These are phyloP conservation scores for Sympetrum striolatum DNA, from an alignment of 2,888 invertebrate species.

Conservation along the genomic window DNA sequence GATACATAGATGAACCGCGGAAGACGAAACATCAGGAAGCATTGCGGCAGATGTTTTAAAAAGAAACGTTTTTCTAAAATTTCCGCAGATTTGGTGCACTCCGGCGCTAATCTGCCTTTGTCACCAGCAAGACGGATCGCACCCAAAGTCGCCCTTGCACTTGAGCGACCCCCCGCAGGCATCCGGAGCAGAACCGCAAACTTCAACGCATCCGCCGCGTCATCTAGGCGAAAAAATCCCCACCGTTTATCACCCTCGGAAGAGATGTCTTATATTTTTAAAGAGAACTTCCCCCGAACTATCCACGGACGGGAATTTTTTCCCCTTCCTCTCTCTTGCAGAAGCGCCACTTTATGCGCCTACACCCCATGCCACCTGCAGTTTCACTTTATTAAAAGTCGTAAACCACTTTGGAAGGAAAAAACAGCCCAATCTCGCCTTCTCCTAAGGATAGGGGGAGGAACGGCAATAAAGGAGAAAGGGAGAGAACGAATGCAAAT, in stretches of 20 bases:
- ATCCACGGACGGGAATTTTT: background rate
- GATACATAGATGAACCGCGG: too few relatives aligned
- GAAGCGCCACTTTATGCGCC: background rate
- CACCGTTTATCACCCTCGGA: background rate
- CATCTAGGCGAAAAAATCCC: background rate
- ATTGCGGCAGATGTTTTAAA: too few relatives aligned
- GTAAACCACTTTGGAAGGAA: slow-evolving; percentile 27
- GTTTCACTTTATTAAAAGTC: slow-evolving; percentile 43
- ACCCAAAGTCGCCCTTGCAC: background rate
- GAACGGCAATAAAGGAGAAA: background rate
- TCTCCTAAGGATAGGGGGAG: background rate
- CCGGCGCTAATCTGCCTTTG: background rate
- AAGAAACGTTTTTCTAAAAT: too few relatives aligned
- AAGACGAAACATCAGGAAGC: too few relatives aligned
- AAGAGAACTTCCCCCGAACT: background rate
- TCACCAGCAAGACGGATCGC: background rate
- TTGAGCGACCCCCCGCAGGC: too few relatives aligned
- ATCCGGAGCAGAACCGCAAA: background rate
- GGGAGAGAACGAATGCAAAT: slow-evolving; percentile 9
- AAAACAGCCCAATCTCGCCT: background rate
- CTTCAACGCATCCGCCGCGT: background rate
- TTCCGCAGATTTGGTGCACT: too few relatives aligned
- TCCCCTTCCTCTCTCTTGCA: background rate
- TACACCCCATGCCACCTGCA: background rate
- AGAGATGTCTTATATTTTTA: background rate